Conservation (phyloP, 53 echinoderm and acorn worm genomes). For the Paracentrotus lividus region DNA sequence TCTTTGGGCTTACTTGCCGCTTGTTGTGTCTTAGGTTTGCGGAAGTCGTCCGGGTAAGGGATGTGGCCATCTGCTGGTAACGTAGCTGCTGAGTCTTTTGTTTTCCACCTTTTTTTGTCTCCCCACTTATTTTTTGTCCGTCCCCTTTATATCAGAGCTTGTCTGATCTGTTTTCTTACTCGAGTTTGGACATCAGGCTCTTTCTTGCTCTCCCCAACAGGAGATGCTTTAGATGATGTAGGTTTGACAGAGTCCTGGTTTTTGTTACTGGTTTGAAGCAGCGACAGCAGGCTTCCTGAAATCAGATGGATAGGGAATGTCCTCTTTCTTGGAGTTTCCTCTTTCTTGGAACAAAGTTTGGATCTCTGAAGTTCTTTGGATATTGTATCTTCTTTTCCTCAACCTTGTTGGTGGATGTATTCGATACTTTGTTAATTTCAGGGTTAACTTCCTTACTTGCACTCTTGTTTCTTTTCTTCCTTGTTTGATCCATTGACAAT, state of each 20-base stretch:
- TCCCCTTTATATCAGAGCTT: background rate
- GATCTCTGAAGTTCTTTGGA: conserved; percentile 54
- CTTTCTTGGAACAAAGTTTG: conserved; percentile 26
- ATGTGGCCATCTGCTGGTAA: conserved; percentile 48
- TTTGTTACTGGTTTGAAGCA: background rate
- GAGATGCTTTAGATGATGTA: background rate
- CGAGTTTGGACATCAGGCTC: conserved; percentile 7
- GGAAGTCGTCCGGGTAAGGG: conserved; percentile 83
- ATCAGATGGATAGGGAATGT: conserved; percentile 48
- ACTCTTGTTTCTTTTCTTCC: background rate
- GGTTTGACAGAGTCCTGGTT: background rate
- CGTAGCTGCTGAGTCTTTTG: background rate
- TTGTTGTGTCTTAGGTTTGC: conserved; percentile 68
- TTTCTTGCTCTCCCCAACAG: conserved; percentile 6
- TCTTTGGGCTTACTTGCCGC: background rate
- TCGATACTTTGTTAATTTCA: background rate
- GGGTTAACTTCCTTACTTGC: background rate
- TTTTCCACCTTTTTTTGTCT: background rate
- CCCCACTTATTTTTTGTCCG: background rate
- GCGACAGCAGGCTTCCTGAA: conserved; percentile 6
- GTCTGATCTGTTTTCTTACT: background rate
- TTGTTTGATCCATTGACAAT: conserved; percentile 23
- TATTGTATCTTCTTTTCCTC: conserved; percentile 40
- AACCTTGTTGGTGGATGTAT: background rate
- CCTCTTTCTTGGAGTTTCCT: conserved; percentile 30